Evolutionary conservation across 2,113 vertebrate species (phyloP), one percentile per base, ranked within the genome.

Genomic region (Erpornis zantholeuca): DNA sequence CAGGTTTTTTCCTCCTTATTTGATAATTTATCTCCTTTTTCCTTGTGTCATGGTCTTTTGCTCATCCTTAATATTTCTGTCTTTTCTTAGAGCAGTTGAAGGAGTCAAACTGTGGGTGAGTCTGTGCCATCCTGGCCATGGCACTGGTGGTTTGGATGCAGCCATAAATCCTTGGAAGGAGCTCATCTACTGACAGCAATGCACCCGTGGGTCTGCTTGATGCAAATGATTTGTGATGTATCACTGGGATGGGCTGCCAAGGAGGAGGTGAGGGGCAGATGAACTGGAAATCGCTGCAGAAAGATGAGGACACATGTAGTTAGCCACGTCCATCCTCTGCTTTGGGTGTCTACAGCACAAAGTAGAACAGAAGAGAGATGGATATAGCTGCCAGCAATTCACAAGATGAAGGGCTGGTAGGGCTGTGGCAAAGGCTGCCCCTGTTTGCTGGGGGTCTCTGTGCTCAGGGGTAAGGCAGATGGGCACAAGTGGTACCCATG

Each of bases 401-500:
- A 12, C 33, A 22, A 28, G 31, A 12, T 4, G 42, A 21, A 64
- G 16, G 1, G 11, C 36, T 53, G 75, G 25, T 31, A 47, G 44
- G n/a, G 15, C 38, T 71, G 44, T 4, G 6, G 36, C 21, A 65
- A 65, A 80, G 52, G 52, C 53, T 78, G 28, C 27, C 10, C 29
- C 40, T 2, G 7, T 13, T 15, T 91, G 15, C 52, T 75, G 81
- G 8, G 33, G 5, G 16, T 49, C 40, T 59, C 38, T 60, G 38
- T 54, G 68, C 63, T 64, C 45, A 49, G 35, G 38, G 22, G 10
- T 2, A 3, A 66, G 61, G 45, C 28, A 65, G 13, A 5, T 1
- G 14, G 68, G 63, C 9, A n/a, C 0, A 2, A 25, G 64, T 0
- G 1, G 59, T 40, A 7, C n/a, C 8, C 2, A 7, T 9, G 1